Percentiles rank a stretch among this genome's conserved stretches.
Evolutionary conservation across 2,797 vertebrate species (phyloP).

Genomic region (Parauchenoglanis ngamensis): DNA sequence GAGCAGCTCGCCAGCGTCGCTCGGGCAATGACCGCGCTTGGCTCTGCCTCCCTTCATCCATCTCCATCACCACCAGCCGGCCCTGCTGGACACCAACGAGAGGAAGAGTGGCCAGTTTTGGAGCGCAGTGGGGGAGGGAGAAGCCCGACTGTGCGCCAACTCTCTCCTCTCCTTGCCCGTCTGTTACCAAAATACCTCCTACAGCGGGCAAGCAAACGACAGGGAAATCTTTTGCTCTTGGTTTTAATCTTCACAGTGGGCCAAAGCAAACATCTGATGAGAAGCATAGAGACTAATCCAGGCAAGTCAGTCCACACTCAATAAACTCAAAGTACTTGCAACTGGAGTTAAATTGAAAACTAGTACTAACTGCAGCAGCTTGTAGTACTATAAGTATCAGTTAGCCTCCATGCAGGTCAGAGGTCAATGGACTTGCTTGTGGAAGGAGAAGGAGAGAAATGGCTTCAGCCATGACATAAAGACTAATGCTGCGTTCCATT

Average conservation of each 20-base stretch:
- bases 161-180: constrained; percentile 24
- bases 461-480: constrained; percentile 30
- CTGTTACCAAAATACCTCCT: constrained; percentile 30
- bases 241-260: constrained; percentile 57
- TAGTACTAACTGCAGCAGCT: neutral
- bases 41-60: constrained; percentile 58
- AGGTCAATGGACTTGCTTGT: neutral
- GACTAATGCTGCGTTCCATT: neutral
- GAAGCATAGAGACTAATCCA: constrained; percentile 53
- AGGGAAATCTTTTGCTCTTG: constrained; percentile 41
- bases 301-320: constrained; percentile 6
- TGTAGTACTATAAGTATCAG: neutral
- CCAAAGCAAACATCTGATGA: constrained; percentile 61
- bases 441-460: constrained; percentile 27
- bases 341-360: neutral
- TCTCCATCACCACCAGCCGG: constrained; percentile 55
- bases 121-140: constrained; percentile 16
- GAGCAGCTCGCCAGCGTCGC: constrained; percentile 49
- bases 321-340: neutral
- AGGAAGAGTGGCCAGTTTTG: constrained; percentile 54
- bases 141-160: constrained; percentile 27
- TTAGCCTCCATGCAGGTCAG: constrained; percentile 7
- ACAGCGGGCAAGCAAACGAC: constrained; percentile 28
- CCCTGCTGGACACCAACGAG: constrained; percentile 45
- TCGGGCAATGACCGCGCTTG: constrained; percentile 39